These are phyloP conservation scores for Xyrichtys novacula DNA, from an alignment of 2,797 vertebrate genomes.

Conservation along the genomic window DNA sequence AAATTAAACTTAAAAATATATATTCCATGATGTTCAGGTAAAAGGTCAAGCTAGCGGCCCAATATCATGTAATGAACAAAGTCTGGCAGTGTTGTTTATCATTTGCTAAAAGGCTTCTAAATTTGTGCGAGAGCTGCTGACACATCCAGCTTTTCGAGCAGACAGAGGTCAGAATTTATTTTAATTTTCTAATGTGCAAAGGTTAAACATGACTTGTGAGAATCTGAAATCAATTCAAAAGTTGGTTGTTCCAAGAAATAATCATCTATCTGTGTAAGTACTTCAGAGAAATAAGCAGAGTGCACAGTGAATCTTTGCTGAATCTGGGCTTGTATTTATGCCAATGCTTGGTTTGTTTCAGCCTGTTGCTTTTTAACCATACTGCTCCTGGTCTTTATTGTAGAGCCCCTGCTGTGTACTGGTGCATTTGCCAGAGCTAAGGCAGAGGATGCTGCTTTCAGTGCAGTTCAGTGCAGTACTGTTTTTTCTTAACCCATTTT, in stretches of 20 bases:
- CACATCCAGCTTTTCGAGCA: constrained; percentile 5
- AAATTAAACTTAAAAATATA: no score
- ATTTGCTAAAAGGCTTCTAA: not conserved
- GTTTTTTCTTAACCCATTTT: no score
- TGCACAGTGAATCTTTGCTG: constrained; percentile 7
- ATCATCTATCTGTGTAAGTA: not conserved
- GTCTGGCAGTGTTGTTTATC: constrained; percentile 3
- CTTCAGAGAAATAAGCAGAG: not conserved
- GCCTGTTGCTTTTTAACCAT: constrained; percentile 8
- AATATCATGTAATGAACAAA: not conserved
- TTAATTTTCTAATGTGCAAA: constrained; percentile 16
- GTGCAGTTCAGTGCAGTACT: not conserved
- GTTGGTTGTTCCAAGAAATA: not conserved
- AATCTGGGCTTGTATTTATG: not conserved
- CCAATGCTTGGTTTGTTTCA: not conserved
- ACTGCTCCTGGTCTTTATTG: not conserved
- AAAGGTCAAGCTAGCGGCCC: no score
- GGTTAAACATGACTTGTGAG: not conserved
- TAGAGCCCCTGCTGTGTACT: not conserved
- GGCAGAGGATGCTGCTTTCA: not conserved
- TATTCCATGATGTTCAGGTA: no score
- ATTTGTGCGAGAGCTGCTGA: constrained; percentile 16
- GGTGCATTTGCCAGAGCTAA: not conserved
- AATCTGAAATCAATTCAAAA: not conserved
- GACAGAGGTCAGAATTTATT: constrained; percentile 34